These are phyloP conservation scores for Mugil cephalus DNA, from an alignment of 2,113 vertebrate species.

Conservation along the genomic window DNA sequence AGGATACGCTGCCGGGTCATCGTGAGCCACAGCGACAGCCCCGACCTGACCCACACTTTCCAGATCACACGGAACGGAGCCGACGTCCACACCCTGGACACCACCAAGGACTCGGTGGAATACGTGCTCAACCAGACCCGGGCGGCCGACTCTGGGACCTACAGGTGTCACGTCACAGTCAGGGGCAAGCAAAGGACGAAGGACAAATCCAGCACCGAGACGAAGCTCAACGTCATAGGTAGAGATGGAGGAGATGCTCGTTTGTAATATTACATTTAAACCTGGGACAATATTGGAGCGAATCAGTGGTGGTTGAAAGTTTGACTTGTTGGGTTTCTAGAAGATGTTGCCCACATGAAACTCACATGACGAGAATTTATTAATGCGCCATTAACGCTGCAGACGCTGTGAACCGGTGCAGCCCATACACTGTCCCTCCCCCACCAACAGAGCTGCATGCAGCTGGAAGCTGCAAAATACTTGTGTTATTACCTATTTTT, in stretches of 20 bases:
- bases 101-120: background rate
- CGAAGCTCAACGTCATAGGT: constrained; percentile 67
- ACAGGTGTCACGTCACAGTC: constrained; percentile 74
- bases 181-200: constrained; percentile 53
- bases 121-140: constrained; percentile 68
- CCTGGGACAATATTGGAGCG: too few relatives aligned
- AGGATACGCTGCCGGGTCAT: constrained; percentile 65
- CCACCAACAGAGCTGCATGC: too few relatives aligned
- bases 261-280: background rate
- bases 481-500: too few relatives aligned
- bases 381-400: too few relatives aligned
- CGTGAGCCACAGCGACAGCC: constrained; percentile 63
- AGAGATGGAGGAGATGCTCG: background rate
- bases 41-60: constrained; percentile 61
- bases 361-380: too few relatives aligned
- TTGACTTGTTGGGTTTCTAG: too few relatives aligned
- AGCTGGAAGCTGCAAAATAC: too few relatives aligned
- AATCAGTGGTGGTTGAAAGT: too few relatives aligned
- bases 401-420: too few relatives aligned
- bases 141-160: constrained; percentile 76
- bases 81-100: constrained; percentile 44
- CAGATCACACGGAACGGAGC: constrained; percentile 52
- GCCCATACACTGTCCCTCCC: too few relatives aligned
- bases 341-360: too few relatives aligned
- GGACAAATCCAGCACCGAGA: constrained; percentile 48